Evolutionary conservation across 2,888 invertebrate species (phyloP), one percentile per base, ranked within the genome.

Genomic region (Cremastinae sp.): DNA sequence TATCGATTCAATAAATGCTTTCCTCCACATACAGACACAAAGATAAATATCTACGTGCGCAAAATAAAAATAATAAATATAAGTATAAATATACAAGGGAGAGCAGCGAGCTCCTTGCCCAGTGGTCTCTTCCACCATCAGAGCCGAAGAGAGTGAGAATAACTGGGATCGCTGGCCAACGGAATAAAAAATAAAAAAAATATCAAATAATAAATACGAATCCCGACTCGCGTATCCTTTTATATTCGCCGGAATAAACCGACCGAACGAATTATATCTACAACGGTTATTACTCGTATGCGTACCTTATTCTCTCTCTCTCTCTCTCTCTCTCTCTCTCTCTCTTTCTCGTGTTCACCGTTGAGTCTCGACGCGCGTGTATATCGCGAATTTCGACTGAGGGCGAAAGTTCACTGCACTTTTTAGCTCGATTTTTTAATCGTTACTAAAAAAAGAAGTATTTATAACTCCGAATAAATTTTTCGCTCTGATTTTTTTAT

Each of bases 1-100:
- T 84, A 84, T 85, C 84, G 84, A 85, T 84, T 84, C 82, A 83
- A 85, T 84, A 84, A 84, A 82, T 83, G 82, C 78, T 65, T 79
- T 71, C 79, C 69, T 73, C 45, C 68, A 43, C 41, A 61, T 64
- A 69, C 28, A 68, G n/a, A 16, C 58, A 53, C 12, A 53, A 22
- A 53, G 28, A 28, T 28, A 28, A 28, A 28, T 28, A 28, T 28
- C 28, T 28, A 28, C 28, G 28, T 28, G 28, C 28, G 28, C 2
- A 28, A 28, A 28, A 28, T 14, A 8, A 18, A 49, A 18, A 49
- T 16, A 53, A n/a, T 4, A 7, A 8, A 36, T 16, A 54, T 14
- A 36, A 14, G 7, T 36, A 8, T 54, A 36, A 12, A 54, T 54
- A 54, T 34, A 54, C 9, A 12, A n/a, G 16, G 16, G 47, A 56